phyloP scores from a whole-genome alignment of 1,140 invertebrate genomes.

The Bacillus rossius region DNA sequence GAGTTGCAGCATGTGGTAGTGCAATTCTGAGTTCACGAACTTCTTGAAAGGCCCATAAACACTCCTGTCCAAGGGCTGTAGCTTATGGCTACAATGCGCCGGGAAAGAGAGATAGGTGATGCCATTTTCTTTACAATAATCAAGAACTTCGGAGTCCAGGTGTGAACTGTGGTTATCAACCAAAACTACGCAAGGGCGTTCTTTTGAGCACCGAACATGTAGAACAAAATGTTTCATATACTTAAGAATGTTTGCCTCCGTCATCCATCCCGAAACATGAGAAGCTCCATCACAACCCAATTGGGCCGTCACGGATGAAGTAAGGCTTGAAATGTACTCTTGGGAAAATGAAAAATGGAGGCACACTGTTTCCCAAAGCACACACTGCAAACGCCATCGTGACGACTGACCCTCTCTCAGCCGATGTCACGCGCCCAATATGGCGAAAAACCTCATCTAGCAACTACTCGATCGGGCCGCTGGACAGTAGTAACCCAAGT shows the following conservation, averaged over 20 bases:
- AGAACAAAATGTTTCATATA: constrained; percentile 24
- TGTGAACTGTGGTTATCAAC: no score
- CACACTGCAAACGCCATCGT: constrained; percentile 33
- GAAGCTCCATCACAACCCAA: constrained; percentile 30
- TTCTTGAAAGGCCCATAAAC: no score
- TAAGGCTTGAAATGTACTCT: constrained; percentile 34
- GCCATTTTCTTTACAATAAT: no score
- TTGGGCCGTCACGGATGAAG: constrained; percentile 41
- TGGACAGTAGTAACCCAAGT: constrained; percentile 38
- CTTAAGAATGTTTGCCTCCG: constrained; percentile 32
- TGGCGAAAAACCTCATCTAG: constrained; percentile 32
- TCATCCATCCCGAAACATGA: constrained; percentile 40
- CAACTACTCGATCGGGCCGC: constrained; percentile 32
- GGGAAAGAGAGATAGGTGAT: no score
- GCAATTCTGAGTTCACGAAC: constrained; percentile 20
- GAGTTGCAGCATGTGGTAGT: no score
- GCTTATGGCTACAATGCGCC: no score
- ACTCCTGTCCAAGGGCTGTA: no score
- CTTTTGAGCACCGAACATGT: constrained; percentile 12
- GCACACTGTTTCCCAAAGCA: constrained; percentile 28
- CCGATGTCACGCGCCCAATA: constrained; percentile 32
- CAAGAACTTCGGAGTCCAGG: no score
- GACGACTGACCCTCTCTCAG: constrained; percentile 36
- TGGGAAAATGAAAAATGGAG: constrained; percentile 29
- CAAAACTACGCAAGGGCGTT: no score